Evolutionary conservation across 2,888 invertebrate genomes (phyloP), one percentile per base, ranked within the genome.

Genomic region (Oscheius sp.): DNA sequence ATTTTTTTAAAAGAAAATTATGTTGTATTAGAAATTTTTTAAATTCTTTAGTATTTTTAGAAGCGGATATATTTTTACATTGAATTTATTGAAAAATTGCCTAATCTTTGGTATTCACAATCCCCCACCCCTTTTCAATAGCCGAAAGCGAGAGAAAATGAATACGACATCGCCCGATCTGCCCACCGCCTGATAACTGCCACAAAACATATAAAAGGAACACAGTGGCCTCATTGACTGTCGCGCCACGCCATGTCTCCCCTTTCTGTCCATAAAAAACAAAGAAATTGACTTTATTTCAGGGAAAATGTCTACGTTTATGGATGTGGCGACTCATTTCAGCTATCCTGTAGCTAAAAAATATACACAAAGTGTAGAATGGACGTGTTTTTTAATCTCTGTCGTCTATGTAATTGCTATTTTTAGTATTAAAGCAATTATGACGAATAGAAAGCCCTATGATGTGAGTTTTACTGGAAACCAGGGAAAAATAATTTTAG

Each of bases 361-460:
- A 21, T 83, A 84, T 72, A 78, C 82, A 52, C 72, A 77, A 12
- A 70, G 75, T 23, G 76, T 78, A 12, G 75, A 75, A 68, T 63
- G 58, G 56, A 58, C 75, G 2, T 81, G 81, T 21, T 82, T 85
- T 76, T 79, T 77, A 75, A 77, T 84, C 72, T 84, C 85, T 1
- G 77, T 86, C 66, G 79, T 76, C 53, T 87, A 87, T 63, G 77
- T 87, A 29, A 82, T 86, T 35, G 81, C 79, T 63, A 86, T 87
- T 75, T 87, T 87, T 74, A 72, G 78, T 56, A 76, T 86, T 72
- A 85, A 87, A 69, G 78, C 77, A 23, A 69, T 79, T 66, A 87
- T 87, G 87, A 69, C 71, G 16, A 83, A 86, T 59, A 73, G 81
- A 46, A 85, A 86, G 61, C 83, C 86, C 2, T 82, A 79, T 69